phyloP scores from a whole-genome alignment of 2,113 vertebrate genomes.

The Athene noctua region DNA sequence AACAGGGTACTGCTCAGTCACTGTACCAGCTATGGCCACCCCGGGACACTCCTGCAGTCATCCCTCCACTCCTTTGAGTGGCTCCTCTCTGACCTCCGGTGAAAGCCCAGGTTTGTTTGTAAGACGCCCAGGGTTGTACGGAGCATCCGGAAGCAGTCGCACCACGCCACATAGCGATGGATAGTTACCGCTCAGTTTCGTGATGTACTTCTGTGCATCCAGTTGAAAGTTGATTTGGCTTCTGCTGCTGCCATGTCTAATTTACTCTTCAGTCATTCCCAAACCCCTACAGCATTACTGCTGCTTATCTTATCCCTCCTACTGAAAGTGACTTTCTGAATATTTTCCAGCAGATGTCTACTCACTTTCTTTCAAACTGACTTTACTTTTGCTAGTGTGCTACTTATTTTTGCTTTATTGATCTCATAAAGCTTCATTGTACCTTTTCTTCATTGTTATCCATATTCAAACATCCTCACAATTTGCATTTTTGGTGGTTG shows the following conservation, averaged over 20 bases:
- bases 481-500: constrained; percentile 6
- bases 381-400: neutral
- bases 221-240: neutral
- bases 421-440: neutral
- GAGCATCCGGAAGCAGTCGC: neutral
- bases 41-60: neutral
- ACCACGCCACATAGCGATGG: neutral
- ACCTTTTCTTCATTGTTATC: neutral
- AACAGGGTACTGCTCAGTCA: neutral
- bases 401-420: neutral
- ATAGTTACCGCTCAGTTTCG: neutral
- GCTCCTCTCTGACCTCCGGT: neutral
- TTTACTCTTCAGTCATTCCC: neutral
- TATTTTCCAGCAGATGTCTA: neutral
- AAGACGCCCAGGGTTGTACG: neutral
- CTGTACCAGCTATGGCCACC: neutral
- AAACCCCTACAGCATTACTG: neutral
- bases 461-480: neutral
- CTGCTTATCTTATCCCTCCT: neutral
- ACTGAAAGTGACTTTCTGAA: neutral
- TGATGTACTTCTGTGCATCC: neutral
- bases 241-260: neutral
- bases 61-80: neutral
- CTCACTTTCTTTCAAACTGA: neutral
- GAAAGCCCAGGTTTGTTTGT: neutral